Conservation (phyloP, 2,888 invertebrate genomes). For the Aspidiotus rigidus region DNA sequence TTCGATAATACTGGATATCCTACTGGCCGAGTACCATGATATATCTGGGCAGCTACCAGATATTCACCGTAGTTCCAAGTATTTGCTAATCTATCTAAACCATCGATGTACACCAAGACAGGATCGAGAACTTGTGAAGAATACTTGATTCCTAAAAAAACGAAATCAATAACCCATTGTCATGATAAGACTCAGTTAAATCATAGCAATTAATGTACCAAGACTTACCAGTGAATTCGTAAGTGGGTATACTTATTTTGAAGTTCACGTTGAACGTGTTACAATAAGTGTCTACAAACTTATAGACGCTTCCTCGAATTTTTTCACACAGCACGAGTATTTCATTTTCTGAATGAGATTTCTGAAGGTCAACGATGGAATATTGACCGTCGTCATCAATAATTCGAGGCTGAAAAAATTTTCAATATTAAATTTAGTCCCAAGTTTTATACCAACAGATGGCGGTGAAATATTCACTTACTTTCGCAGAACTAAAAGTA, state of each 20-base stretch:
- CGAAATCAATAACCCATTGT: background rate
- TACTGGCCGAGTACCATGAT: constrained; percentile 75
- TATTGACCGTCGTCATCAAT: constrained; percentile 58
- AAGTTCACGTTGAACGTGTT: constrained; percentile 77
- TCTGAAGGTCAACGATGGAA: constrained; percentile 55
- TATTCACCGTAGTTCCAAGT: constrained; percentile 80
- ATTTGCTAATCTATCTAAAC: constrained; percentile 64
- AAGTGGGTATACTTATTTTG: constrained; percentile 46
- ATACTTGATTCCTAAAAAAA: constrained; percentile 46
- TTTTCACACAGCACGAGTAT: constrained; percentile 59
- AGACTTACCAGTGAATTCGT: constrained; percentile 30
- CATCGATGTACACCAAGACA: constrained; percentile 70
- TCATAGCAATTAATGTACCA: background rate
- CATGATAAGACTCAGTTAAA: background rate
- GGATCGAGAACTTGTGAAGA: constrained; percentile 64
- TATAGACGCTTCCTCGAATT: constrained; percentile 68
- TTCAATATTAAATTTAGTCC: background rate
- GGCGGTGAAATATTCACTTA: background rate
- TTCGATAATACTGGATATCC: constrained; percentile 62
- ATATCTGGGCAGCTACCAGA: constrained; percentile 73
- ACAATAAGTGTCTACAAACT: constrained; percentile 75
- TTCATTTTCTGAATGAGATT: constrained; percentile 46
- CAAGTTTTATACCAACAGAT: background rate
- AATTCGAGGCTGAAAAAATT: constrained; percentile 51
- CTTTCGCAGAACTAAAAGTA: constrained; percentile 31